Evolutionary conservation across 1,140 invertebrate species (phyloP), one percentile per base, ranked within the genome.

Genomic region (Euborellia annulipes): DNA sequence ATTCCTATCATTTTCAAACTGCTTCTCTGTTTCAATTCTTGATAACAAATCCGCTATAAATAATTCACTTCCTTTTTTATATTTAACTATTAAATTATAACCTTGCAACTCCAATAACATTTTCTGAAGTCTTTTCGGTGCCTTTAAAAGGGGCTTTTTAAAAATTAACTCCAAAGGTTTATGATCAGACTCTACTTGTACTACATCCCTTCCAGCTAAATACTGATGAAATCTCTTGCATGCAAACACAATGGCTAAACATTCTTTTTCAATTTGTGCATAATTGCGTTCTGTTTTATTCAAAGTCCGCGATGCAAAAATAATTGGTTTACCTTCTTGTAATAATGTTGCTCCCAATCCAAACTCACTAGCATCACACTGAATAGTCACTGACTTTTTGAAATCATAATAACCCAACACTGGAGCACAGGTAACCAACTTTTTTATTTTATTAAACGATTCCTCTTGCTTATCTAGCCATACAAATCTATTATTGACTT

Each of bases 251-350:
- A 73, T 59, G 0, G 65, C 68, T 14, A 73, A 45, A 36, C 61
- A 58, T 54, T 73, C 70, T 50, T 67, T 67, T 47, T 68, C 65
- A 32, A 66, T 63, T 48, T 64, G 62, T 2, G 61, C 54, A 43
- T 61, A 66, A 2, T 49, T 50, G 43, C 54, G 43, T 45, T 64
- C 46, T 0, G 47, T 40, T 6, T 46, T 16, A 9, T 47, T 53
- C 13, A 61, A 30, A 43, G 50, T 40, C 38, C 43, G 48, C 1
- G 42, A 48, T 19, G 48, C 55, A 56, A 60, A 68, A 9, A 55
- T 55, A n/a, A 69, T 49, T 13, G 58, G 58, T 37, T 54, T 20
- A 38, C 51, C 45, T 43, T 52, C 27, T 49, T 58, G 56, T n/a
- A 48, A 30, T 16, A 56, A 47, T 11, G 50, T 46, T 37, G 54